Evolutionary conservation across 1,140 invertebrate genomes (phyloP).

Genomic region (Arctopsyche grandis): DNA sequence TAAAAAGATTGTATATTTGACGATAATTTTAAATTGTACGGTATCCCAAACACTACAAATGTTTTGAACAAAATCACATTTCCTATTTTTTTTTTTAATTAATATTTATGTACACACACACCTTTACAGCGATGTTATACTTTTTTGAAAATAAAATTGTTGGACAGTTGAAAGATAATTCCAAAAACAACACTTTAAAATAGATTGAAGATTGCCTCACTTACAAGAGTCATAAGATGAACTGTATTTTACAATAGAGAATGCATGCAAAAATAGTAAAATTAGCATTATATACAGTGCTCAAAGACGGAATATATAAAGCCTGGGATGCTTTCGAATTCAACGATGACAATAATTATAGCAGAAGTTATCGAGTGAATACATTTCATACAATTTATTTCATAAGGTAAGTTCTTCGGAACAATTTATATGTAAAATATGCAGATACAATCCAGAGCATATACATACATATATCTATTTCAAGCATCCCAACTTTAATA

Average conservation of each 20-base stretch:
- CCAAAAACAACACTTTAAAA: no score
- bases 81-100: background rate
- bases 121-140: background rate
- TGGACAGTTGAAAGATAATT: no score
- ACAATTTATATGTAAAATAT: no score
- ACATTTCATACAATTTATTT: no score
- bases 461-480: no score
- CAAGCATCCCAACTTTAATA: no score
- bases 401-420: no score
- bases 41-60: background rate
- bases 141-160: background rate
- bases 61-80: background rate
- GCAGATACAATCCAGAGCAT: no score
- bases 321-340: no score
- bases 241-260: conserved; percentile 34
- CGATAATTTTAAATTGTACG: background rate
- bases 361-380: no score
- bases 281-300: conserved; percentile 32
- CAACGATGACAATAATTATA: no score
- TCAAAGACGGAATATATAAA: background rate
- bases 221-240: background rate
- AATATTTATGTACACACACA: background rate
- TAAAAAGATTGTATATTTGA: background rate
- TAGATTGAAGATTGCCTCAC: background rate
- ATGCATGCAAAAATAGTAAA: conserved; percentile 44